phyloP scores from a whole-genome alignment of 2,113 vertebrate species.

The Pollimyrus isidori region DNA sequence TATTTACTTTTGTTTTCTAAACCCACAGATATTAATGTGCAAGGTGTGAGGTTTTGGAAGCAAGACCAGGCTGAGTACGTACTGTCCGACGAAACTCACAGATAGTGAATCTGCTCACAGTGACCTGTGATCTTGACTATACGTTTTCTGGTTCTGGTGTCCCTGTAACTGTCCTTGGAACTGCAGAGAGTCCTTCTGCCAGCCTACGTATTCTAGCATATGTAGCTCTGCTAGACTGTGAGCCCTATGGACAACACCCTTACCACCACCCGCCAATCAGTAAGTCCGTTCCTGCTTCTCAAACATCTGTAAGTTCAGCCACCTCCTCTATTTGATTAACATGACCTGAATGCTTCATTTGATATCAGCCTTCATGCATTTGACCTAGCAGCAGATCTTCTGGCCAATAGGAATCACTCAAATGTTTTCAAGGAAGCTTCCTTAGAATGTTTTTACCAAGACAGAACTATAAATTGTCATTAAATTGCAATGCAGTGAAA shows the following conservation, averaged over 20 bases:
- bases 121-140: neutral
- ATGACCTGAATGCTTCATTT: neutral
- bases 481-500: neutral
- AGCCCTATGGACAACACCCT: slow-evolving; percentile 16
- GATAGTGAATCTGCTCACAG: neutral
- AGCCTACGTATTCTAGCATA: neutral
- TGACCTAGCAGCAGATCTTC: neutral
- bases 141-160: neutral
- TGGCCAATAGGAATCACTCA: slow-evolving; percentile 19
- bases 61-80: neutral
- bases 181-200: slow-evolving; percentile 4
- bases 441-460: neutral
- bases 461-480: neutral
- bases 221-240: slow-evolving; percentile 24
- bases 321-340: neutral
- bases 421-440: neutral
- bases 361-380: neutral
- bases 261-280: slow-evolving; percentile 23
- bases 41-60: neutral
- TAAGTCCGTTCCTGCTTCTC: slow-evolving; percentile 26
- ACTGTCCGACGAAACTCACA: neutral
- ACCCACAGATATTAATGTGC: neutral
- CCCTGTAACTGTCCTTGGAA: neutral
- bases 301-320: slow-evolving; percentile 32
- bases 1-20: neutral